Conservation (phyloP, 1,140 invertebrate species). For the Rhagoletis zephyria region DNA sequence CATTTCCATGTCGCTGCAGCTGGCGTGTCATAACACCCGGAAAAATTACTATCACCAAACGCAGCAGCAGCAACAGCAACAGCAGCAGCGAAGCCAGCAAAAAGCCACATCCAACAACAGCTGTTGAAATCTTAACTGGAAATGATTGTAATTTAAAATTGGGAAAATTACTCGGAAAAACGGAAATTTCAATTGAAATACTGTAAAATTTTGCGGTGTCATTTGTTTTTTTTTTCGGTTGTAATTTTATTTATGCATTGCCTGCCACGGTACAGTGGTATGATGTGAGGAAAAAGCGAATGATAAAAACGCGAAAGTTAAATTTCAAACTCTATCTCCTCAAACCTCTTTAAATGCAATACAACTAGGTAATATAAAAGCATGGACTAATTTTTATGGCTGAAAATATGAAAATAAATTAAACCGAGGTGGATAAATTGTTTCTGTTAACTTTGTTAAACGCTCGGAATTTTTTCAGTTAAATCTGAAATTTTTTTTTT, state of each 20-base stretch:
- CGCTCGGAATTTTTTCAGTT: too few species aligned
- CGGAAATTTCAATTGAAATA: neutral
- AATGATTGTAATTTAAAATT: constrained; percentile 19
- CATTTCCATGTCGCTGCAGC: constrained; percentile 2
- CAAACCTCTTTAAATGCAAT: too few species aligned
- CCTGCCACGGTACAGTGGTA: neutral
- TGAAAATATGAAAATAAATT: too few species aligned
- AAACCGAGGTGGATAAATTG: too few species aligned
- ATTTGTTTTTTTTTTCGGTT: neutral
- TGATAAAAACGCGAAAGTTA: too few species aligned
- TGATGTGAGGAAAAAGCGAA: too few species aligned
- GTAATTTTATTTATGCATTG: neutral
- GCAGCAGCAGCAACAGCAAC: neutral
- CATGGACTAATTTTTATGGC: too few species aligned
- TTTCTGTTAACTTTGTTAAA: too few species aligned
- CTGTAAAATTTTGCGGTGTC: too few species aligned
- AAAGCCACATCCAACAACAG: neutral
- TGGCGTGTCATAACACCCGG: neutral
- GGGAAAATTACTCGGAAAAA: neutral
- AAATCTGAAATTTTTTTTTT: too few species aligned
- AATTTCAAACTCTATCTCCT: too few species aligned
- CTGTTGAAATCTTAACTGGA: neutral
- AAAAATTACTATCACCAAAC: neutral
- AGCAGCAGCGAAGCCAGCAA: neutral
- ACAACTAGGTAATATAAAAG: too few species aligned